Base-by-base conservation (phyloP, 2,797 vertebrate genomes). In the Manis crassicaudata region DNA sequence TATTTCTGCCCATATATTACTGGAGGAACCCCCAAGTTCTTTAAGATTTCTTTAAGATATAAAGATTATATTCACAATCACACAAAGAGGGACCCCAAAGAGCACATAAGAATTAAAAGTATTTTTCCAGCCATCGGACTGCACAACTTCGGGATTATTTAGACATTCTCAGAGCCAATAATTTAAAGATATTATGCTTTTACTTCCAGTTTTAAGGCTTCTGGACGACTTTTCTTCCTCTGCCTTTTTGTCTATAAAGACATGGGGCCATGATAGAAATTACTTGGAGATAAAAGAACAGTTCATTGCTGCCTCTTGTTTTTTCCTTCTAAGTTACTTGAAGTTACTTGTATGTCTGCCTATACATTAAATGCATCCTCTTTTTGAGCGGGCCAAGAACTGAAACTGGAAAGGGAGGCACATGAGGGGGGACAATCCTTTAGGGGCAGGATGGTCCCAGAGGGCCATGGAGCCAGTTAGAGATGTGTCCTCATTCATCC, bases 81-180 rank as follows among this genome's bases (percentile, higher is more conserved):
- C 5, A 80, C 63, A 92, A 87, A 32, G 72, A 97, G 60, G 27
- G 77, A 88, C 84, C 40, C n/a, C 35, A 96, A 96, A 72, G 20
- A 95, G 14, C 8, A 84, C 21, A 75, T 23, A 65, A 91, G 65
- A 92, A 94, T 73, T 72, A 18, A 1, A 90, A 72, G 4, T 65
- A 35, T 90, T 97, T 96, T 97, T 82, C 96, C 62, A 96, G 88
- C 83, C 96, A 97, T 93, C 90, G 96, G 85, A 73, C 90, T 92
- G 81, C 27, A 95, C 7, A 17, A 46, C 94, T 77, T 32, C 95
- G 18, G 90, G 65, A 76, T 68, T 96, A 95, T 96, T 97, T 97
- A 88, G 86, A 97, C 96, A 75, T 96, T 97, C 92, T 96, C 88
- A 88, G 88, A 76, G 73, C 46, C 67, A 75, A 50, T 17, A 80